Evolutionary conservation across 1,140 invertebrate species (phyloP), one percentile per base, ranked within the genome.

Genomic region (Artemia franciscana): DNA sequence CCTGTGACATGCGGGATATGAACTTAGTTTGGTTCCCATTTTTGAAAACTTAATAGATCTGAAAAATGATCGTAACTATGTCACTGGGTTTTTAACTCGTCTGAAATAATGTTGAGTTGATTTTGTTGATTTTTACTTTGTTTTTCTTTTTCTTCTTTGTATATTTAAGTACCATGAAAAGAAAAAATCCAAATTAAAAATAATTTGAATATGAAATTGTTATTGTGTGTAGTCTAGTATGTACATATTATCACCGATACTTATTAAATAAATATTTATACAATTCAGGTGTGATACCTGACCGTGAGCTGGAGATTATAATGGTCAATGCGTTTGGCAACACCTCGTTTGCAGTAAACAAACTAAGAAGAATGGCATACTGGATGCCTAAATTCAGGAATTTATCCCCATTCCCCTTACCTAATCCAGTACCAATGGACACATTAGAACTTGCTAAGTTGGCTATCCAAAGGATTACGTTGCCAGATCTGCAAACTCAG

Each of bases 321-420:
- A 71, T 98, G 0, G 65, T 84, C 5, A 85, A 85, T 69, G 81
- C 83, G 51, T 98, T 97, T 77, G 92, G 93, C 0, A 74, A 77
- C 62, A 75, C 82, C 67, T 83, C 83, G 9, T 79, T 82, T 70
- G 86, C 88, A 0, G 71, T 90, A 12, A 75, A 86, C 63, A 95
- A 93, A 71, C 87, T 82, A 70, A 84, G 82, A 77, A 78, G 91
- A 58, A 92, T 97, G 85, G 82, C 90, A 77, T 99, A 98, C 70
- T 99, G 95, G 95, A 85, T 95, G 83, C 91, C 93, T 3, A 98
- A 98, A 73, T 91, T 98, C 69, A 88, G 83, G 69, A 84, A 96
- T 72, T 71, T 84, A 0, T 91, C 88, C 66, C 94, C 94, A 2
- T 98, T 87, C 82, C 80, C 82, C 1, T 70, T 94, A 51, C 88